phyloP scores from a whole-genome alignment of 2,888 invertebrate species.

The Epiblema foenella region DNA sequence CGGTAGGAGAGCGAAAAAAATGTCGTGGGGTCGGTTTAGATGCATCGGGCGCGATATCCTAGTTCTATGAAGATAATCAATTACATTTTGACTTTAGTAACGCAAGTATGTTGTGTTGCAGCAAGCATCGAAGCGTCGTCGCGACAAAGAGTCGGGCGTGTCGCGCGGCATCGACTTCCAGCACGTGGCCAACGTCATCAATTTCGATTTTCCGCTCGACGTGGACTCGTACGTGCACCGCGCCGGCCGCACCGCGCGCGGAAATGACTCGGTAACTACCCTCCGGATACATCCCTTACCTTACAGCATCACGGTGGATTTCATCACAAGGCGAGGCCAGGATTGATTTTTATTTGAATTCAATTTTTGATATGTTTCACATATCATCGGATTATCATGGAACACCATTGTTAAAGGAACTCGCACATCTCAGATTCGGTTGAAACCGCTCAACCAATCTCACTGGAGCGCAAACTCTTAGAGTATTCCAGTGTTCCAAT shows the following conservation, averaged over 20 bases:
- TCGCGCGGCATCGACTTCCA: conserved; percentile 99
- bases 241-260: conserved; percentile 96
- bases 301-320: neutral
- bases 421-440: no score
- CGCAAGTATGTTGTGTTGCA: conserved; percentile 46
- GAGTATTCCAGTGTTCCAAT: no score
- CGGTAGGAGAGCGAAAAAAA: no score
- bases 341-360: no score
- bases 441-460: no score
- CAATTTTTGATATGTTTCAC: no score
- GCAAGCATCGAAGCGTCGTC: conserved; percentile 85
- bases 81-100: neutral
- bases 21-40: no score
- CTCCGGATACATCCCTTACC: neutral
- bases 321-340: neutral
- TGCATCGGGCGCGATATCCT: no score
- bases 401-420: no score
- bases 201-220: conserved; percentile 98
- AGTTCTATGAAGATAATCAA: no score
- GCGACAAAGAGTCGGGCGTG: conserved; percentile 97
- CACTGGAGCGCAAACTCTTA: no score
- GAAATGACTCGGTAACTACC: conserved; percentile 89
- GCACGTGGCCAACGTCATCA: conserved; percentile 98
- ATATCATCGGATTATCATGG: no score
- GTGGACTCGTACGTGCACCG: conserved; percentile 97